Conservation (phyloP, 2,797 vertebrate species). For the Hipposideros larvatus region DNA sequence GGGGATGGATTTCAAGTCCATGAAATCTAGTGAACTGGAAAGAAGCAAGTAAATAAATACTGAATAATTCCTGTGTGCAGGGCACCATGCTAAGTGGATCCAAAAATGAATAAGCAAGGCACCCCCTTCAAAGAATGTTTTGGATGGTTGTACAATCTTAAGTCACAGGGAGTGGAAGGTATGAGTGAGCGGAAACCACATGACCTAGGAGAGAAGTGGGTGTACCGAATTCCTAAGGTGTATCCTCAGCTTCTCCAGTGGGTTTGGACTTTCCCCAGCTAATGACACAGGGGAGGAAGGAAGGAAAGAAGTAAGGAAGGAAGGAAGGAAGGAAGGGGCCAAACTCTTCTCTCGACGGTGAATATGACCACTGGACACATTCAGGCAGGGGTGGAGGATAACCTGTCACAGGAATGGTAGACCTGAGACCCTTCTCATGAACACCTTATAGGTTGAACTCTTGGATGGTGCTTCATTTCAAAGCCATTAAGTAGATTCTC, state of each 20-base stretch:
- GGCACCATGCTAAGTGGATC: not conserved
- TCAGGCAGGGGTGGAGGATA: not conserved
- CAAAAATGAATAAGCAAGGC: not conserved
- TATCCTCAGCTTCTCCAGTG: not conserved
- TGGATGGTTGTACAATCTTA: no score
- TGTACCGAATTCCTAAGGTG: not conserved
- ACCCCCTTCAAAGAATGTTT: not conserved
- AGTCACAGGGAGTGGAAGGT: not conserved
- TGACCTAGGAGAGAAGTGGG: not conserved
- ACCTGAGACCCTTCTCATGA: not conserved
- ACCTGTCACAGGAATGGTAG: not conserved
- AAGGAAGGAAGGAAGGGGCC: not conserved
- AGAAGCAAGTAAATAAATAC: not conserved
- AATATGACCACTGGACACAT: no score
- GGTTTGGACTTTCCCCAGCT: not conserved
- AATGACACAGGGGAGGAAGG: not conserved
- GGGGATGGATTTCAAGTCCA: not conserved
- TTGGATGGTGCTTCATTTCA: not conserved
- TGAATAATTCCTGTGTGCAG: not conserved
- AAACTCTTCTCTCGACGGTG: not conserved
- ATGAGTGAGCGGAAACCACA: not conserved
- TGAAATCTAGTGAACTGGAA: not conserved
- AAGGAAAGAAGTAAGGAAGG: not conserved
- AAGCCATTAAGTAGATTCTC: constrained; percentile 37
- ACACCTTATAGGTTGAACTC: not conserved